These are phyloP conservation scores for Phlogophora meticulosa DNA, from an alignment of 2,888 invertebrate genomes.

Conservation along the genomic window DNA sequence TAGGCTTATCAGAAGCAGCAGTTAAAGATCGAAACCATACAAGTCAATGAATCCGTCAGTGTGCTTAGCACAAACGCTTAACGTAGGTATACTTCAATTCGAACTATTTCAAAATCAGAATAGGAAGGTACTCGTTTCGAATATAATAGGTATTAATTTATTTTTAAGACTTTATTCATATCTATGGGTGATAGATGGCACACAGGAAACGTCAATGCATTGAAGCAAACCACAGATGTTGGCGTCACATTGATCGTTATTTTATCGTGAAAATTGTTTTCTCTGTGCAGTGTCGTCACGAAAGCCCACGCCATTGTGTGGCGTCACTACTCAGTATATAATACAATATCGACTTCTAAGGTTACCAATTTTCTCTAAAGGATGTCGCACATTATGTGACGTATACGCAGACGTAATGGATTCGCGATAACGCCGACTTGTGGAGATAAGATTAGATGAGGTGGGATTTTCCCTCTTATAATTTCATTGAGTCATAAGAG, in stretches of 20 bases:
- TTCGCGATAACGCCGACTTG: conserved; percentile 9
- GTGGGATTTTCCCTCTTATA: neutral
- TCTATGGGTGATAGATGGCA: no score
- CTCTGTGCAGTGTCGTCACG: conserved; percentile 8
- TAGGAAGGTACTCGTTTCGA: no score
- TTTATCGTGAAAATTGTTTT: neutral
- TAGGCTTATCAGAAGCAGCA: no score
- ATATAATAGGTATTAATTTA: no score
- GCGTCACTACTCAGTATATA: conserved; percentile 9
- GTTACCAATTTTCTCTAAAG: neutral
- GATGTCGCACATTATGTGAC: conserved; percentile 3
- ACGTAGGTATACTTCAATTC: no score
- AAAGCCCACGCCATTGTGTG: neutral
- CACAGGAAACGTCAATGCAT: conserved; percentile 3
- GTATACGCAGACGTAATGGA: conserved; percentile 3
- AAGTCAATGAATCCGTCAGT: no score
- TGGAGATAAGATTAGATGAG: neutral
- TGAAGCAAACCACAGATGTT: neutral
- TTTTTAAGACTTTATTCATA: no score
- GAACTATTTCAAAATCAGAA: no score
- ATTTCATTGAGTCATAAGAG: neutral
- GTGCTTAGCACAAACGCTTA: no score
- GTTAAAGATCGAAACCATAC: no score
- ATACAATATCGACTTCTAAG: neutral
- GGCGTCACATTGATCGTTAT: neutral